These are phyloP conservation scores for Tetropium fuscum DNA, from an alignment of 2,888 invertebrate genomes.

Conservation along the genomic window DNA sequence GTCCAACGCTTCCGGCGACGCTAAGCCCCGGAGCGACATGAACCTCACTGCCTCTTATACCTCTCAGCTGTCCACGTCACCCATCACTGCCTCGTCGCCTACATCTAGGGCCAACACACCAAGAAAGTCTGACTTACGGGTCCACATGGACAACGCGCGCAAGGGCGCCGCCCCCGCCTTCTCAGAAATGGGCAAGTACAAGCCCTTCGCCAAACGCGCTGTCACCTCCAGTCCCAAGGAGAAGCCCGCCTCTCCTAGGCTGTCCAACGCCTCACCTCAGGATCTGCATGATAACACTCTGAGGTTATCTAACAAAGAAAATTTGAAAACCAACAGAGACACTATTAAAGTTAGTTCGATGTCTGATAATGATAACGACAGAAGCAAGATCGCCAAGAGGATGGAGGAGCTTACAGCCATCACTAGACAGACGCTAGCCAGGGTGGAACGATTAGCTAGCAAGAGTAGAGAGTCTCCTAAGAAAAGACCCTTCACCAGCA, in stretches of 20 bases:
- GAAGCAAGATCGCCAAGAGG: constrained; percentile 66
- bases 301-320: constrained; percentile 19
- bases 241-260: constrained; percentile 34
- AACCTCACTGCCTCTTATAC: constrained; percentile 51
- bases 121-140: constrained; percentile 59
- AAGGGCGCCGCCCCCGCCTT: constrained; percentile 54
- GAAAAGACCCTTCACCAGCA: constrained; percentile 32
- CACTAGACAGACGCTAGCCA: constrained; percentile 76
- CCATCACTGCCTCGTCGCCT: constrained; percentile 53
- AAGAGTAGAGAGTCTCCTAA: constrained; percentile 58
- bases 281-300: constrained; percentile 19
- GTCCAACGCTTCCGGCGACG: constrained; percentile 29
- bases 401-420: constrained; percentile 75
- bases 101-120: constrained; percentile 34
- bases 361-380: constrained; percentile 44
- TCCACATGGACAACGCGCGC: constrained; percentile 65
- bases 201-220: constrained; percentile 45
- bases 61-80: constrained; percentile 30
- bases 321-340: constrained; percentile 7
- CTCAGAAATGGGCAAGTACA: constrained; percentile 55
- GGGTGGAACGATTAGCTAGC: constrained; percentile 73
- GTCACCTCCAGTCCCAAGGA: constrained; percentile 48
- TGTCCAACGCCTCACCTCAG: constrained; percentile 22
- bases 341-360: constrained; percentile 16
- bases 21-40: constrained; percentile 21